Conservation (phyloP, 1,140 invertebrate genomes). For the Pogonomyrmex barbatus region DNA sequence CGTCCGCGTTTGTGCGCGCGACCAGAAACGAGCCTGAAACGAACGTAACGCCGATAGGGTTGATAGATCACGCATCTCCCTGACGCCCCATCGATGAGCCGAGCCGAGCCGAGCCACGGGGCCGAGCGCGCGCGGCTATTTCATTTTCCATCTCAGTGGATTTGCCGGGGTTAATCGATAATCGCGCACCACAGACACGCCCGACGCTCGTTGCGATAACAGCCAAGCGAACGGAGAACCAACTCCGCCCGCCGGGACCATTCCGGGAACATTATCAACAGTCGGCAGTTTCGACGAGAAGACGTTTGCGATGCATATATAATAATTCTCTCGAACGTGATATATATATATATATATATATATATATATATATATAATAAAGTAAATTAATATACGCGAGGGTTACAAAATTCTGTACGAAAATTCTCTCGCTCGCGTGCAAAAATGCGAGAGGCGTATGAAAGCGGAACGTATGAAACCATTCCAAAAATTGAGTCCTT, state of each 20-base stretch:
- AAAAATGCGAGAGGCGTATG: not conserved
- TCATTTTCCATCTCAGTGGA: slow-evolving; percentile 74
- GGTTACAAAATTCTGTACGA: too few species aligned
- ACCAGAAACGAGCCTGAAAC: slow-evolving; percentile 3
- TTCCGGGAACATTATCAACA: slow-evolving; percentile 66
- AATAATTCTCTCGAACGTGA: not conserved
- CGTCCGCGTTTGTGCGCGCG: not conserved
- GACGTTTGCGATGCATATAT: not conserved
- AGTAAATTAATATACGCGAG: too few species aligned
- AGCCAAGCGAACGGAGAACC: slow-evolving; percentile 47
- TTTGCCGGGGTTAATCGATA: slow-evolving; percentile 73
- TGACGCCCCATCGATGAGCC: slow-evolving; percentile 65
- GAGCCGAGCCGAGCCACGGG: slow-evolving; percentile 38
- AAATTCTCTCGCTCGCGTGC: not conserved
- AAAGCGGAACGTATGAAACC: not conserved
- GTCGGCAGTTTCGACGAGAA: slow-evolving; percentile 55
- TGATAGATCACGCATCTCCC: slow-evolving; percentile 61
- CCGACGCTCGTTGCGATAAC: slow-evolving; percentile 71
- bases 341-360: too few species aligned
- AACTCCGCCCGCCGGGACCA: slow-evolving; percentile 32
- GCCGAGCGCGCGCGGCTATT: slow-evolving; percentile 62
- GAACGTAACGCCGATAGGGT: slow-evolving; percentile 57
- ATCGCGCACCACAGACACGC: slow-evolving; percentile 70
- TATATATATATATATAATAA: too few species aligned
- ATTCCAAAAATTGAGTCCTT: not conserved